These are phyloP conservation scores for Bradysia coprophila DNA, from an alignment of 1,140 invertebrate species.

Conservation along the genomic window DNA sequence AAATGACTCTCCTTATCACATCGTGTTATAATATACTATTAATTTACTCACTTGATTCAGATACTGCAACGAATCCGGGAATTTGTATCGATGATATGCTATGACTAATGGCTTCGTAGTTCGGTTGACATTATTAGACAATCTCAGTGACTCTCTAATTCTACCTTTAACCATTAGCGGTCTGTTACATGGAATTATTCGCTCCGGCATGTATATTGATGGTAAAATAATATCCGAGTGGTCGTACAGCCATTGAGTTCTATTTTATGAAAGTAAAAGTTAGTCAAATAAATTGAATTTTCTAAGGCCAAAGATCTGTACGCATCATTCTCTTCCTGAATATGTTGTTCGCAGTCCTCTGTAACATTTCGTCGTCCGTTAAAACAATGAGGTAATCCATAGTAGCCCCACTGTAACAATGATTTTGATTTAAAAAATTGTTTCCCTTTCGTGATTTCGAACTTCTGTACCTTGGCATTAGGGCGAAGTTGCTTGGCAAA, in stretches of 20 bases:
- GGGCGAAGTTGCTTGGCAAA: conserved; percentile 41
- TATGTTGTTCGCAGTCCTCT: conserved; percentile 32
- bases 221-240: conserved; percentile 36
- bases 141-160: conserved; percentile 35
- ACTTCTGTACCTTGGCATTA: conserved; percentile 30
- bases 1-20: no score
- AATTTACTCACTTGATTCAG: conserved; percentile 32
- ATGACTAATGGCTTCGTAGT: conserved; percentile 23
- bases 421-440: no score
- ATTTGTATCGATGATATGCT: conserved; percentile 53
- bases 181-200: conserved; percentile 20
- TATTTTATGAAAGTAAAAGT: no score
- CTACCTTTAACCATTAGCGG: conserved; percentile 37
- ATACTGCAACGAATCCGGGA: conserved; percentile 35
- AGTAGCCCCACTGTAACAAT: conserved; percentile 83
- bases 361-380: conserved; percentile 31
- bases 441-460: no score
- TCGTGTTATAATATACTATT: no score
- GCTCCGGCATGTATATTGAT: conserved; percentile 41
- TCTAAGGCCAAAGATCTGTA: no score
- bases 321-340: conserved; percentile 40
- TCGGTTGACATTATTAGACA: conserved; percentile 19
- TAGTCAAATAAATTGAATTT: no score
- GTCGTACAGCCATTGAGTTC: conserved; percentile 47
- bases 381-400: conserved; percentile 63